Conservation (phyloP, 2,888 invertebrate genomes). For the Miltochrista miniata region DNA sequence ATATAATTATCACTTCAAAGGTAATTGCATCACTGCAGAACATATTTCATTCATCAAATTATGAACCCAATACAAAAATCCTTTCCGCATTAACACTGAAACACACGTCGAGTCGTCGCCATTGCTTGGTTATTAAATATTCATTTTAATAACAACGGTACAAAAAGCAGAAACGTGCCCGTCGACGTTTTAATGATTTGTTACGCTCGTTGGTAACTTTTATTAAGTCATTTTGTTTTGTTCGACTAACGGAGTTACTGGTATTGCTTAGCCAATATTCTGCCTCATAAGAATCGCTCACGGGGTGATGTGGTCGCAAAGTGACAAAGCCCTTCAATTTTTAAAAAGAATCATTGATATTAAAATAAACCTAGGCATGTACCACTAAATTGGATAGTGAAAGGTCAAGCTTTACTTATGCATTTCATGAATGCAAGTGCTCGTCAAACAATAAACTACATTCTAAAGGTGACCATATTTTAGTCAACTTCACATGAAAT, state of each 20-base stretch:
- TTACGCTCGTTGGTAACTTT: slow-evolving; percentile 51
- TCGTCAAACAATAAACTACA: too few relatives aligned
- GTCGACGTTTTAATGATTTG: slow-evolving; percentile 61
- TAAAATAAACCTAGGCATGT: too few relatives aligned
- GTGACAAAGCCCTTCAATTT: too few relatives aligned
- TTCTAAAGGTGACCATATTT: too few relatives aligned
- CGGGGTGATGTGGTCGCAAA: too few relatives aligned
- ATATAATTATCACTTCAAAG: slow-evolving; percentile 3
- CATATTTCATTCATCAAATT: slow-evolving; percentile 23
- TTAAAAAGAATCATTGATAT: too few relatives aligned
- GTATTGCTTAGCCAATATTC: slow-evolving; percentile 18
- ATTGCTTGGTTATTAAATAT: slow-evolving; percentile 70
- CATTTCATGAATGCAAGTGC: too few relatives aligned
- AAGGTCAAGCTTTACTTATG: too few relatives aligned
- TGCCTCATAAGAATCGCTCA: not conserved
- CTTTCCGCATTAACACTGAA: slow-evolving; percentile 43
- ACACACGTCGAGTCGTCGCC: slow-evolving; percentile 51
- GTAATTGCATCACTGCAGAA: slow-evolving; percentile 7
- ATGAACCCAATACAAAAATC: slow-evolving; percentile 31
- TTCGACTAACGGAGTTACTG: slow-evolving; percentile 49
- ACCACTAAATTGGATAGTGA: too few relatives aligned
- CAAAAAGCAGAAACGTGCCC: slow-evolving; percentile 55
- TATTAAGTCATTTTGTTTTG: slow-evolving; percentile 54
- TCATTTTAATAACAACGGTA: slow-evolving; percentile 64
- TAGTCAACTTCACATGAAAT: too few relatives aligned